A percentile compares a stretch with the other conserved stretches of the same genome.
Conservation (phyloP, 2,797 vertebrate species). For the Sebastolobus alascanus region DNA sequence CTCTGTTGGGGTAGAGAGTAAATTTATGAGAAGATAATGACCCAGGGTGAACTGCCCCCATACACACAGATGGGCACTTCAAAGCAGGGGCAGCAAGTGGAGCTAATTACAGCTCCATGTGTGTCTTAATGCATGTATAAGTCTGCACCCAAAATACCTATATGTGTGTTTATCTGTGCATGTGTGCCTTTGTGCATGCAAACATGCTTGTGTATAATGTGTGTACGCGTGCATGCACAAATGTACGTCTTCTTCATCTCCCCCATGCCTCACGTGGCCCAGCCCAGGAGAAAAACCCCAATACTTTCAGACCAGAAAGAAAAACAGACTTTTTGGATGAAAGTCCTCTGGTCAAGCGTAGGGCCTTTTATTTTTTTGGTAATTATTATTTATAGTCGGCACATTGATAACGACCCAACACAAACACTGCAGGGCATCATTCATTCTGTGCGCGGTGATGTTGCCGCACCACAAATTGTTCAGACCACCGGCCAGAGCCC, state of each 20-base stretch:
- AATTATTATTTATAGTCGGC: slow-evolving; percentile 89
- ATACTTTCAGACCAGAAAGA: slow-evolving; percentile 83
- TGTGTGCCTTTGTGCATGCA: slow-evolving; percentile 24
- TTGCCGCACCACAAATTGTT: slow-evolving; percentile 87
- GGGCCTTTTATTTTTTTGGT: slow-evolving; percentile 81
- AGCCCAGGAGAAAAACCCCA: slow-evolving; percentile 76
- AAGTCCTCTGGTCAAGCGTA: slow-evolving; percentile 85
- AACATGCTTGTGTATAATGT: slow-evolving; percentile 7
- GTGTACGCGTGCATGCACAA: slow-evolving; percentile 21
- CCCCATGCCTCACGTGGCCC: slow-evolving; percentile 75
- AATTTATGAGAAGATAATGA: slow-evolving; percentile 83
- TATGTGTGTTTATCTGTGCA: slow-evolving; percentile 10
- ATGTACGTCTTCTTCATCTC: slow-evolving; percentile 63
- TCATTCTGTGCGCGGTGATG: slow-evolving; percentile 85
- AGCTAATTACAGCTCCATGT: slow-evolving; percentile 54
- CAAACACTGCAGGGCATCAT: slow-evolving; percentile 88
- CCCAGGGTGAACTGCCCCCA: slow-evolving; percentile 69
- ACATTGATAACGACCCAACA: slow-evolving; percentile 90
- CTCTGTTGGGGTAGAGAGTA: slow-evolving; percentile 65
- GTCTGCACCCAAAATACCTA: background rate
- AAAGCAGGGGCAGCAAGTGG: slow-evolving; percentile 69
- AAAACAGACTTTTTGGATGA: slow-evolving; percentile 84
- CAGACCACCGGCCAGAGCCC: slow-evolving; percentile 88
- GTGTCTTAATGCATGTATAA: slow-evolving; percentile 16
- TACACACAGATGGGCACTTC: slow-evolving; percentile 62